Conservation (phyloP, 2,888 invertebrate species). For the Orgyia antiqua region DNA sequence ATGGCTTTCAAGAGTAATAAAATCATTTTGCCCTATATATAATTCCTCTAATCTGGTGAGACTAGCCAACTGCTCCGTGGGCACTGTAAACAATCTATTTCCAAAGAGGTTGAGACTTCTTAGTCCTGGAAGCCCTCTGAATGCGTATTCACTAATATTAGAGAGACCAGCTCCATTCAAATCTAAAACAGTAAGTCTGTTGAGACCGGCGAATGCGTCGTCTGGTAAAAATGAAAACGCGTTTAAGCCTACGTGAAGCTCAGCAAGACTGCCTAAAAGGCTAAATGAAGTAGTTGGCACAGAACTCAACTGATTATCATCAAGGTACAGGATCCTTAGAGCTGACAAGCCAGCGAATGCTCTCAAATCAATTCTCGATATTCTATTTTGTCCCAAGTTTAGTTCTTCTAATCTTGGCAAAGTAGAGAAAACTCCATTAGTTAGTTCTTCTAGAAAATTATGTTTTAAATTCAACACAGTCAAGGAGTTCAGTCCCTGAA, state of each 20-base stretch:
- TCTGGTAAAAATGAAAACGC: conserved; percentile 86
- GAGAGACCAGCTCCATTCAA: conserved; percentile 88
- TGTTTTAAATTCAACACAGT: conserved; percentile 89
- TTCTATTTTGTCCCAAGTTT: conserved; percentile 91
- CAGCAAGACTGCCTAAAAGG: conserved; percentile 87
- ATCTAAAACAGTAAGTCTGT: conserved; percentile 86
- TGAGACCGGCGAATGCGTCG: conserved; percentile 87
- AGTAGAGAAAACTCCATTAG: conserved; percentile 84
- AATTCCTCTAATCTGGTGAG: conserved; percentile 87
- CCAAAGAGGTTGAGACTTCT: conserved; percentile 88
- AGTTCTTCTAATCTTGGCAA: conserved; percentile 88
- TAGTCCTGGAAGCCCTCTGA: conserved; percentile 86
- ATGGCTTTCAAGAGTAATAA: conserved; percentile 82
- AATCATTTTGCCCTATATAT: conserved; percentile 90
- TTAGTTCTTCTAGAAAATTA: conserved; percentile 89
- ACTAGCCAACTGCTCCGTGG: conserved; percentile 84
- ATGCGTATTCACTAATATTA: conserved; percentile 86
- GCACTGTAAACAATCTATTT: conserved; percentile 85
- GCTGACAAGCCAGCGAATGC: conserved; percentile 87
- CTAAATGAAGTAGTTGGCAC: conserved; percentile 87
- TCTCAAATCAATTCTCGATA: conserved; percentile 86
- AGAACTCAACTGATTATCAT: conserved; percentile 88
- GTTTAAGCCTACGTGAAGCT: conserved; percentile 90
- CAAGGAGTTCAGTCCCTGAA: conserved; percentile 86
- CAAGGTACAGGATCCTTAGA: conserved; percentile 88